Conservation (phyloP, 2,797 vertebrate genomes). For the Hirundo rustica region DNA sequence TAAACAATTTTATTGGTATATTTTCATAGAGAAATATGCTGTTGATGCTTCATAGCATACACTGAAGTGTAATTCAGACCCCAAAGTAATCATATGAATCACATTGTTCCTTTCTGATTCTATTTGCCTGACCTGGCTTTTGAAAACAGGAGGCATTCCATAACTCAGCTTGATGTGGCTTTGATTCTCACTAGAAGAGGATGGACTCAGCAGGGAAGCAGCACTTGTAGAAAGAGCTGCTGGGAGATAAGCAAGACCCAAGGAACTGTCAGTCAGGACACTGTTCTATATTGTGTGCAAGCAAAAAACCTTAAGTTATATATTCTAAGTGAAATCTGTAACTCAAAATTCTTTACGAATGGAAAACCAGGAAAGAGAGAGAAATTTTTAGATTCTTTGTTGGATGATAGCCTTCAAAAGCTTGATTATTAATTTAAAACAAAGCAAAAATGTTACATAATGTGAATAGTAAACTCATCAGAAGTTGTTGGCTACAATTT, state of each 20-base stretch:
- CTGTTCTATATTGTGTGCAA: not conserved
- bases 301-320: not conserved
- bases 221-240: not conserved
- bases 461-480: not conserved
- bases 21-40: not conserved
- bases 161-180: not conserved
- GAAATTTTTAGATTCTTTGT: not conserved
- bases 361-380: not conserved
- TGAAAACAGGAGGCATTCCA: not conserved
- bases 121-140: not conserved
- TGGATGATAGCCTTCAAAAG: not conserved
- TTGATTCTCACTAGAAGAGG: constrained; percentile 14
- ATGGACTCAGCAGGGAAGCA: not conserved
- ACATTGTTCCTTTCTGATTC: not conserved
- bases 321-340: not conserved
- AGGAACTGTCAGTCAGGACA: not conserved
- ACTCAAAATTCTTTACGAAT: not conserved
- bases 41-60: not conserved
- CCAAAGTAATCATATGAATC: not conserved
- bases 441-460: not conserved
- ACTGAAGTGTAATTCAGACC: not conserved
- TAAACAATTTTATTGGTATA: not conserved
- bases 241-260: not conserved
- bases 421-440: not conserved
- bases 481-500: not conserved